phyloP scores from a whole-genome alignment of 2,113 vertebrate species.

The Marmota flaviventris region DNA sequence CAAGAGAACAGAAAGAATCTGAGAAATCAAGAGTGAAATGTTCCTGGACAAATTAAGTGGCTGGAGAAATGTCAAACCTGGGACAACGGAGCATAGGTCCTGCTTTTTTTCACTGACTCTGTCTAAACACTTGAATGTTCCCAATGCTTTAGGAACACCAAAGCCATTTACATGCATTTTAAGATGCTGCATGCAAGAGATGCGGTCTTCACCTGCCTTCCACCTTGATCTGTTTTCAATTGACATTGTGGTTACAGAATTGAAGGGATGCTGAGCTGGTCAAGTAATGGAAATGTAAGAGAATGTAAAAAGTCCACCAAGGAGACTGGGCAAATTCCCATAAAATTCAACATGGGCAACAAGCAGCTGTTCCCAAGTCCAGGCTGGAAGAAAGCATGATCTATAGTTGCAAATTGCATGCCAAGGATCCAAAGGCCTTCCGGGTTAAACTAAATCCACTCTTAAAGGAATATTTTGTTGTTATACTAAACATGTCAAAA shows the following conservation, averaged over 20 bases:
- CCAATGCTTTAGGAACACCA: not conserved
- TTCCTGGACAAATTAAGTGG: not conserved
- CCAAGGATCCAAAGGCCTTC: not conserved
- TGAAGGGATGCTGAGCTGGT: not conserved
- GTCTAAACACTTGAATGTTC: not conserved
- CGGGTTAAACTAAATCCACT: conserved; percentile 3
- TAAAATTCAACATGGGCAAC: conserved; percentile 11
- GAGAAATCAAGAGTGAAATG: not conserved
- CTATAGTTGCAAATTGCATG: not conserved
- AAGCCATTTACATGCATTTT: not conserved
- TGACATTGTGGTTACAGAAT: not conserved
- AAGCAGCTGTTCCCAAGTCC: conserved; percentile 38
- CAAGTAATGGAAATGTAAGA: not conserved
- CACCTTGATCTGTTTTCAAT: not conserved
- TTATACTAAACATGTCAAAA: not conserved
- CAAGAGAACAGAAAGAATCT: not conserved
- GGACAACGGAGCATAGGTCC: not conserved
- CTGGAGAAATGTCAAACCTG: not conserved
- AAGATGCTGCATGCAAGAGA: not conserved
- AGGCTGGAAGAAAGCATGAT: not conserved
- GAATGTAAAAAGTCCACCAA: not conserved
- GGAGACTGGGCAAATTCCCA: conserved; percentile 48
- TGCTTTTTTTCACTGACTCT: not conserved
- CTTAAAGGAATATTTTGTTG: conserved; percentile 13
- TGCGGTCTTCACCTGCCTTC: not conserved